These are phyloP conservation scores for Crocallis elinguaria DNA, from an alignment of 2,888 invertebrate species.

Conservation along the genomic window DNA sequence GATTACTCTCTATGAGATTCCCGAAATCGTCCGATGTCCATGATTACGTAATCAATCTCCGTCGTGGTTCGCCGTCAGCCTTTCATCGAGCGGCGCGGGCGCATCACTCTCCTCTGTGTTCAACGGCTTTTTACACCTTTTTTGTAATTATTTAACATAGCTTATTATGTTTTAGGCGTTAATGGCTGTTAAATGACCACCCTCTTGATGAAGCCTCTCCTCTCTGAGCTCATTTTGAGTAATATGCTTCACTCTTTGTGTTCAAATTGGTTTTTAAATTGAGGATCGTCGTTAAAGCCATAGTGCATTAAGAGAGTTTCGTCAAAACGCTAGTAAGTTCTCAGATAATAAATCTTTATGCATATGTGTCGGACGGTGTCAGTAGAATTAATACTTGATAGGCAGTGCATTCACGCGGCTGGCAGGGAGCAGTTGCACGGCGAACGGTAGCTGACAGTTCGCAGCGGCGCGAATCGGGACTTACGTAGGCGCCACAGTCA, in stretches of 20 bases:
- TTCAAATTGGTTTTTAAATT: slow-evolving; percentile 59
- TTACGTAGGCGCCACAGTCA: slow-evolving; percentile 64
- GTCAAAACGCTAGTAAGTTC: slow-evolving; percentile 33
- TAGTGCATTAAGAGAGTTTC: slow-evolving; percentile 28
- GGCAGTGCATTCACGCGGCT: slow-evolving; percentile 33
- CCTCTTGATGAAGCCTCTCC: slow-evolving; percentile 65
- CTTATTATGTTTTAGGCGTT: slow-evolving; percentile 78
- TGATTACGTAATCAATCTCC: slow-evolving; percentile 83
- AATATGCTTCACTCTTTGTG: slow-evolving; percentile 52
- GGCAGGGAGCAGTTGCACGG: slow-evolving; percentile 30
- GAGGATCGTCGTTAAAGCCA: slow-evolving; percentile 52
- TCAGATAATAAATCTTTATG: slow-evolving; percentile 39
- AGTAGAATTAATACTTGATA: slow-evolving; percentile 40
- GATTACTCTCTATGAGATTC: slow-evolving; percentile 78
- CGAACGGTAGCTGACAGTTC: slow-evolving; percentile 73
- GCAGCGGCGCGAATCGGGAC: slow-evolving; percentile 55
- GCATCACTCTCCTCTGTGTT: slow-evolving; percentile 69
- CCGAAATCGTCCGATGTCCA: slow-evolving; percentile 74
- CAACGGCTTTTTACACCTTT: slow-evolving; percentile 76
- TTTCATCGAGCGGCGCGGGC: slow-evolving; percentile 75
- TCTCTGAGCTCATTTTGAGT: slow-evolving; percentile 56
- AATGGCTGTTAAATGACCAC: slow-evolving; percentile 76
- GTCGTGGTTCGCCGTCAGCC: slow-evolving; percentile 72
- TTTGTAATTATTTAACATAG: slow-evolving; percentile 76
- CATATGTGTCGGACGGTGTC: slow-evolving; percentile 30